Evolutionary conservation across 2,797 vertebrate species (phyloP).

Genomic region (Gallirallus australis): DNA sequence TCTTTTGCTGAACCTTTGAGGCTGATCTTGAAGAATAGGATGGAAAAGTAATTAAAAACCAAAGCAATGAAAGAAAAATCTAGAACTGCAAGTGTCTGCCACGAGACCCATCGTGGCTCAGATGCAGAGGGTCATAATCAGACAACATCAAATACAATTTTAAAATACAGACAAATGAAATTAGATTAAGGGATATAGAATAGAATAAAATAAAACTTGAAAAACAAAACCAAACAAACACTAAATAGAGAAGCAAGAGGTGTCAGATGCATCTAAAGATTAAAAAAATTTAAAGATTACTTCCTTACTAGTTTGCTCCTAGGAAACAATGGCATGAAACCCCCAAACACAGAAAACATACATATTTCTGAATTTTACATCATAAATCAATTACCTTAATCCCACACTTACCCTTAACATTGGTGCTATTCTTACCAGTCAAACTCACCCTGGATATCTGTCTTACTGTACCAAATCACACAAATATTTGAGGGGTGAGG

Average conservation of each 20-base stretch:
- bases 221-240: too few species aligned
- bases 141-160: not conserved
- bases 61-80: not conserved
- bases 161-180: not conserved
- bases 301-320: not conserved
- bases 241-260: not conserved
- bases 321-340: not conserved
- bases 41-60: not conserved
- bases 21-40: not conserved
- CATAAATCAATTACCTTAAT: not conserved
- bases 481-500: not conserved
- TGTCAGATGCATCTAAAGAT: not conserved
- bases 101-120: not conserved
- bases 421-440: not conserved
- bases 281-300: not conserved
- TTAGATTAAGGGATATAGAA: not conserved
- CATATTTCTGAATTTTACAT: not conserved
- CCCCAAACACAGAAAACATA: not conserved
- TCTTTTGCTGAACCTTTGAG: not conserved
- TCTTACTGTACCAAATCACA: not conserved
- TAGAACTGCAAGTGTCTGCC: not conserved
- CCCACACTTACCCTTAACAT: rapidly evolving
- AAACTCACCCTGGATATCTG: not conserved
- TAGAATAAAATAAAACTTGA: not conserved
- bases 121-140: not conserved